phyloP scores from a whole-genome alignment of 35 echinoderm and acorn worm genomes.

The Chiridota heheva region DNA sequence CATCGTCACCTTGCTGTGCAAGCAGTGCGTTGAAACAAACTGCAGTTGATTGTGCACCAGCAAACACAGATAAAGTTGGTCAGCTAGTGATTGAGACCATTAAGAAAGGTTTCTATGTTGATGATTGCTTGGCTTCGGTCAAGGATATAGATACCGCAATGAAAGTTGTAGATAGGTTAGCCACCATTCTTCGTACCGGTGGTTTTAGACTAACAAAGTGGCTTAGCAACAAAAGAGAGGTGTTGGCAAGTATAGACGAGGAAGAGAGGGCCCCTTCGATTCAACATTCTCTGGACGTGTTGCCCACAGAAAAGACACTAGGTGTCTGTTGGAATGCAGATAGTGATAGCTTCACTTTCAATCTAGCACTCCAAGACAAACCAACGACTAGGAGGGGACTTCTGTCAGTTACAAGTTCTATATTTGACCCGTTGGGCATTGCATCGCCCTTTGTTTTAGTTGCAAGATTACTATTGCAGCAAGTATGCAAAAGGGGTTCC shows the following conservation, averaged over 20 bases:
- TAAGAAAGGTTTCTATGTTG: constrained; percentile 51
- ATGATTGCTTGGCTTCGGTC: constrained; percentile 55
- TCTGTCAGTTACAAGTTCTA: constrained; percentile 51
- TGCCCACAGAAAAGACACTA: constrained; percentile 64
- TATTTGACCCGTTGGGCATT: constrained; percentile 49
- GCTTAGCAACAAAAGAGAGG: constrained; percentile 54
- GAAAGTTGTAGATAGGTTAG: constrained; percentile 17
- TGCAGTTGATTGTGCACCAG: background rate
- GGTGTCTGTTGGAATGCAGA: constrained; percentile 61
- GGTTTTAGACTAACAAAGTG: constrained; percentile 79
- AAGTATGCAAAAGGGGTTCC: constrained; percentile 28
- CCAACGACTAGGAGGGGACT: constrained; percentile 45
- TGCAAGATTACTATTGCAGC: constrained; percentile 29
- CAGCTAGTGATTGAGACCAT: background rate
- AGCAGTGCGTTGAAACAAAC: constrained; percentile 31
- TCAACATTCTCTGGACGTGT: constrained; percentile 10
- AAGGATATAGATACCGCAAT: constrained; percentile 21
- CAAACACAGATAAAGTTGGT: constrained; percentile 6
- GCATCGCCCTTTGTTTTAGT: constrained; percentile 46
- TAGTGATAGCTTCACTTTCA: constrained; percentile 48
- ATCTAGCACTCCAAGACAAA: constrained; percentile 15
- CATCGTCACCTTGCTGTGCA: constrained; percentile 47
- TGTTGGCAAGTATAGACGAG: constrained; percentile 27
- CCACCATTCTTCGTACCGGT: constrained; percentile 3
- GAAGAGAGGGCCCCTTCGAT: constrained; percentile 50